Evolutionary conservation across 1,140 invertebrate species (phyloP).

Genomic region (Varroa destructor): DNA sequence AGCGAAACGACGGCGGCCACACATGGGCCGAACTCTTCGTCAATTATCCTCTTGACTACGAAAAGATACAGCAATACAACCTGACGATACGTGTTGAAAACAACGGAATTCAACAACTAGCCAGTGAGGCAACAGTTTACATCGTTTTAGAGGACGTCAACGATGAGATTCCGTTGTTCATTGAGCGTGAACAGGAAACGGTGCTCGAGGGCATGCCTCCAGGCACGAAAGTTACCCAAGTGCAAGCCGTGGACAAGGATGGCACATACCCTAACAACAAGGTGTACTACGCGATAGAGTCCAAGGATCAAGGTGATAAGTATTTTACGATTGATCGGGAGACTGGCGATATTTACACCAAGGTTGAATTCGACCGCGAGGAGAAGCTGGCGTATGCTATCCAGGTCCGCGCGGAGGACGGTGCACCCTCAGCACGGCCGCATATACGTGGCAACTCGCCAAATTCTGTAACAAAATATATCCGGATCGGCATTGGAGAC

Average conservation of each 20-base stretch:
- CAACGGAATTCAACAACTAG: constrained; percentile 83
- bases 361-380: constrained; percentile 73
- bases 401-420: constrained; percentile 81
- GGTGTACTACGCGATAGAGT: constrained; percentile 79
- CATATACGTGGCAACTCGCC: constrained; percentile 45
- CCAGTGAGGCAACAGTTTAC: constrained; percentile 80
- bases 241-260: constrained; percentile 90
- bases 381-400: constrained; percentile 88
- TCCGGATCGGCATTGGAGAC: constrained; percentile 50
- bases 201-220: constrained; percentile 82
- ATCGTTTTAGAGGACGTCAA: constrained; percentile 90
- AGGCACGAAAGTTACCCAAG: constrained; percentile 85
- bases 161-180: constrained; percentile 88
- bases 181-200: constrained; percentile 81
- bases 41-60: constrained; percentile 85
- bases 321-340: constrained; percentile 87
- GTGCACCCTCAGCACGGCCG: constrained; percentile 74
- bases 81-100: constrained; percentile 90
- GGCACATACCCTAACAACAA: constrained; percentile 85
- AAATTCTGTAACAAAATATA: constrained; percentile 45
- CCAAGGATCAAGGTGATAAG: constrained; percentile 73
- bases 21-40: constrained; percentile 72
- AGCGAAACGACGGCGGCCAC: constrained; percentile 72
- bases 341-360: constrained; percentile 83
- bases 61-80: constrained; percentile 88